A percentile compares a stretch with the other conserved stretches of the same genome.
Evolutionary conservation across 2,797 vertebrate genomes (phyloP).

Genomic region (Spea hammondii): DNA sequence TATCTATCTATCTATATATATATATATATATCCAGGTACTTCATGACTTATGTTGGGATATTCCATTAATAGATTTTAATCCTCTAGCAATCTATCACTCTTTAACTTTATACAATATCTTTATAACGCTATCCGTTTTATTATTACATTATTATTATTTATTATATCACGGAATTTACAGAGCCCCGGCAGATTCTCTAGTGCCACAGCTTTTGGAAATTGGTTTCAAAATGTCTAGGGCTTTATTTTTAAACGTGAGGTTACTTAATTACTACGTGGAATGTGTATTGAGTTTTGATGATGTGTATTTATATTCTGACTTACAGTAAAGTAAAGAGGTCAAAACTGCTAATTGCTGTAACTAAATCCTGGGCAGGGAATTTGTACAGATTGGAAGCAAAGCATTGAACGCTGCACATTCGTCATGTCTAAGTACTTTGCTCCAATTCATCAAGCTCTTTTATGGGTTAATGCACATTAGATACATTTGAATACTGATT

Average conservation of each 20-base stretch:
- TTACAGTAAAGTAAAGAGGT: conserved; percentile 1
- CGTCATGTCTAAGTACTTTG: background rate
- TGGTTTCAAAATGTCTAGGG: too few relatives aligned
- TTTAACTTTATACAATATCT: too few relatives aligned
- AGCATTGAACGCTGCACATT: background rate
- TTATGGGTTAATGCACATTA: background rate
- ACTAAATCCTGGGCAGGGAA: background rate
- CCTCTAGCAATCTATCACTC: too few relatives aligned
- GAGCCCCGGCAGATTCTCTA: too few relatives aligned
- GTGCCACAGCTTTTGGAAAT: too few relatives aligned
- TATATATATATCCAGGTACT: too few relatives aligned
- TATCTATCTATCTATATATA: too few relatives aligned
- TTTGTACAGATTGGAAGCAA: background rate
- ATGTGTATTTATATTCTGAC: conserved; percentile 2
- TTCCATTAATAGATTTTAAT: too few relatives aligned
- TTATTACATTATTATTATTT: too few relatives aligned
- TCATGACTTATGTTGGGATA: too few relatives aligned
- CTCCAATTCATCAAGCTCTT: conserved; percentile 4
- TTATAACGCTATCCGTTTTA: too few relatives aligned
- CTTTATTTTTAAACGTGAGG: background rate
- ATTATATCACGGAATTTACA: too few relatives aligned
- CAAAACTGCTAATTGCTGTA: conserved; percentile 7
- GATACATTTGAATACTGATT: background rate
- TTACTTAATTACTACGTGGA: background rate
- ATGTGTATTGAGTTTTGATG: conserved; percentile 1